Evolutionary conservation across 1,140 invertebrate species (phyloP).

Genomic region (Hirudo medicinalis): DNA sequence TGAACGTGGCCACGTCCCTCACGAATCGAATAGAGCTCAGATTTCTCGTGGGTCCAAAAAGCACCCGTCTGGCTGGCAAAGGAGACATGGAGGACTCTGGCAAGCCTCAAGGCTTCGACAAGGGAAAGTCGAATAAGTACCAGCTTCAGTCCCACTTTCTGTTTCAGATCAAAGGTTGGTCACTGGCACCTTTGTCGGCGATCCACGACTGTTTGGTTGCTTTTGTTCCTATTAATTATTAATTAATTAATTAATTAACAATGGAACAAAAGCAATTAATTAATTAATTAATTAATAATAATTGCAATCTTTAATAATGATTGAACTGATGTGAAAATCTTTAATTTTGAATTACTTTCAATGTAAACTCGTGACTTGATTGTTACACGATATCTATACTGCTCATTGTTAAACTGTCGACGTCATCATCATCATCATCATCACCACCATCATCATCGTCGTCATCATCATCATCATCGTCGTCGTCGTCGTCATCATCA

Average conservation of each 20-base stretch:
- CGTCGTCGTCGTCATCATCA: neutral
- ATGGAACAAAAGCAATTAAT: too few relatives aligned
- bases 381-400: too few relatives aligned
- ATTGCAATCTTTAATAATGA: too few relatives aligned
- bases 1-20: conserved; percentile 3
- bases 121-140: neutral
- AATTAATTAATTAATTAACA: too few relatives aligned
- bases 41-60: neutral
- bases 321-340: too few relatives aligned
- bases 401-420: too few relatives aligned
- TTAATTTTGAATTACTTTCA: too few relatives aligned
- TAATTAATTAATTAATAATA: too few relatives aligned
- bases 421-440: conserved; percentile 15
- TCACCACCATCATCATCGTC: neutral
- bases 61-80: neutral
- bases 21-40: conserved; percentile 15
- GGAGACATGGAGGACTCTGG: neutral
- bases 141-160: conserved; percentile 4
- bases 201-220: too few relatives aligned
- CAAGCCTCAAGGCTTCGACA: neutral
- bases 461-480: conserved; percentile 14
- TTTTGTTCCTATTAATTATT: neutral
- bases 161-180: conserved; percentile 5
- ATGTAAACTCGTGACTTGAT: too few relatives aligned
- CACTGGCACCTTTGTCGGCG: neutral